These are phyloP conservation scores for Sceliomorpha sp. DNA, from an alignment of 2,888 invertebrate genomes.

Conservation along the genomic window DNA sequence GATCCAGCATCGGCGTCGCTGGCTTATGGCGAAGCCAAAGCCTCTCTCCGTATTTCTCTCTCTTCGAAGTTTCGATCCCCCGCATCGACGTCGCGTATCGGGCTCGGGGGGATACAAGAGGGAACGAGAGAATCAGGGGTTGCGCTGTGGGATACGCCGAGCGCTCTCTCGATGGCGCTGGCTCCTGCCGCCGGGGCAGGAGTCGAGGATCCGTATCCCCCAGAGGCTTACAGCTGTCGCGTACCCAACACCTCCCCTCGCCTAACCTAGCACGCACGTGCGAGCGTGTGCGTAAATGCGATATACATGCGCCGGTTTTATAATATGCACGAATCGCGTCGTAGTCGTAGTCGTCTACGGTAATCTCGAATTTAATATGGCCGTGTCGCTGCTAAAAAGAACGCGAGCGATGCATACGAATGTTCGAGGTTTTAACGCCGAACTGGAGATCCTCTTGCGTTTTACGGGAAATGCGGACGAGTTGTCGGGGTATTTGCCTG, in stretches of 20 bases:
- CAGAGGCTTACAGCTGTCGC: constrained; percentile 78
- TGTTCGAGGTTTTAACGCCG: constrained; percentile 29
- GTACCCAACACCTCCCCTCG: constrained; percentile 74
- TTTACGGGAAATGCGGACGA: no score
- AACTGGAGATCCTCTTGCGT: no score
- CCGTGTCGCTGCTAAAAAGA: constrained; percentile 49
- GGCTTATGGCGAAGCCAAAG: constrained; percentile 59
- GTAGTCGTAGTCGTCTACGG: no score
- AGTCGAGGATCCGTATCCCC: constrained; percentile 75
- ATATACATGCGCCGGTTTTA: constrained; percentile 40
- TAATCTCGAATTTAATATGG: constrained; percentile 37
- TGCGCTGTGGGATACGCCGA: constrained; percentile 55
- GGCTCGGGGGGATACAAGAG: constrained; percentile 63
- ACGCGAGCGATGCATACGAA: constrained; percentile 45
- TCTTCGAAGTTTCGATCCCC: constrained; percentile 46
- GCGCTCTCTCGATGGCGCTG: constrained; percentile 47
- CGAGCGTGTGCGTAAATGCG: constrained; percentile 52
- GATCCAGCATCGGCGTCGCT: constrained; percentile 69
- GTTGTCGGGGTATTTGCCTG: no score
- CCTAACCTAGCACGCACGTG: constrained; percentile 27
- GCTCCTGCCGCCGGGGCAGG: constrained; percentile 59
- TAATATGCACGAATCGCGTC: constrained; percentile 31
- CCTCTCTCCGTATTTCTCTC: constrained; percentile 9
- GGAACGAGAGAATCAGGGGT: constrained; percentile 58
- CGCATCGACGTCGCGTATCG: constrained; percentile 60